phyloP scores from a whole-genome alignment of 2,888 invertebrate genomes.

The Agriotes lineatus region DNA sequence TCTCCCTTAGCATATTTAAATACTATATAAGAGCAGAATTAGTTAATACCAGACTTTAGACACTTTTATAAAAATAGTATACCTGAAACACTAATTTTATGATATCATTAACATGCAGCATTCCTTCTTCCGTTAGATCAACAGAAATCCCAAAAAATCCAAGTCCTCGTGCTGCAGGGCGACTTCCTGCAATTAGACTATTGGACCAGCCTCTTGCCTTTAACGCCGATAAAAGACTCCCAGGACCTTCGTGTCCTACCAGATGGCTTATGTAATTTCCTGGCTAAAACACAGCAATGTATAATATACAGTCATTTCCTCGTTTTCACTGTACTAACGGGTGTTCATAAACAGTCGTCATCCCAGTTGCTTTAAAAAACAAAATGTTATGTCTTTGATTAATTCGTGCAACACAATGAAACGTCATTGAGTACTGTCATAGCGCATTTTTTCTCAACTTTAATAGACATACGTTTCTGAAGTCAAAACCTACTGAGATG shows the following conservation, averaged over 20 bases:
- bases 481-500: too few species aligned
- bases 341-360: too few species aligned
- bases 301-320: too few species aligned
- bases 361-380: too few species aligned
- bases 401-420: too few species aligned
- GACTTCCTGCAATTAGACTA: constrained; percentile 85
- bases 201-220: constrained; percentile 94
- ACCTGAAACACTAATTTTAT: constrained; percentile 85
- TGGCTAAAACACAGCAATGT: too few species aligned
- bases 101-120: constrained; percentile 91
- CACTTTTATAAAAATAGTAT: too few species aligned
- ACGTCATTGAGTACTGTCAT: too few species aligned
- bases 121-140: constrained; percentile 92
- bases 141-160: constrained; percentile 90
- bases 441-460: too few species aligned
- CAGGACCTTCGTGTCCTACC: constrained; percentile 96
- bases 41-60: background rate
- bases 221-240: constrained; percentile 90
- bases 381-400: too few species aligned
- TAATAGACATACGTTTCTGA: too few species aligned
- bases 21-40: constrained; percentile 71
- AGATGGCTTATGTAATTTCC: constrained; percentile 91
- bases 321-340: too few species aligned
- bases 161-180: constrained; percentile 87
- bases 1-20: constrained; percentile 81